phyloP scores from a whole-genome alignment of 2,888 invertebrate species.

The Tenthredo livida region DNA sequence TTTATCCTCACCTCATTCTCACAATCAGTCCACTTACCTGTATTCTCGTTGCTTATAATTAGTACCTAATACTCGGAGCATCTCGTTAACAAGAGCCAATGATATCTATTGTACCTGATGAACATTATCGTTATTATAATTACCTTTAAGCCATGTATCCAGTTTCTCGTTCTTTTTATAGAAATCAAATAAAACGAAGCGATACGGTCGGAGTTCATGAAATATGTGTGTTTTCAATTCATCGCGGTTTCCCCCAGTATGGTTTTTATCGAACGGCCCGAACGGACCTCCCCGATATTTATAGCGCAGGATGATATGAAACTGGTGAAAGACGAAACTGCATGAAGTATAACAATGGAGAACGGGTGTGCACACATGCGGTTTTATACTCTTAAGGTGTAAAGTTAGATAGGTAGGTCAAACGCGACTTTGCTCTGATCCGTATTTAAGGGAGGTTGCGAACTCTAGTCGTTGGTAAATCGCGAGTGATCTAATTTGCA shows the following conservation, averaged over 20 bases:
- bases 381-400: background rate
- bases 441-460: background rate
- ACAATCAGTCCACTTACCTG: background rate
- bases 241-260: background rate
- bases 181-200: background rate
- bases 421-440: background rate
- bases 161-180: background rate
- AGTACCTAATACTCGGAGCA: background rate
- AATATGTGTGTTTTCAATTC: background rate
- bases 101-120: background rate
- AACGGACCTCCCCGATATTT: background rate
- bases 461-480: background rate
- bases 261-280: background rate
- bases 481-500: slow-evolving; percentile 3
- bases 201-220: background rate
- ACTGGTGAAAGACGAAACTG: background rate
- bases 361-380: background rate
- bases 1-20: background rate
- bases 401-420: background rate
- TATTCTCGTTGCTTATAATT: background rate
- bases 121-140: background rate
- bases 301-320: background rate
- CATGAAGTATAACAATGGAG: background rate
- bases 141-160: background rate
- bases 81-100: background rate